Conservation (phyloP, 2,797 vertebrate genomes). For the Schizothorax lantsangensis region DNA sequence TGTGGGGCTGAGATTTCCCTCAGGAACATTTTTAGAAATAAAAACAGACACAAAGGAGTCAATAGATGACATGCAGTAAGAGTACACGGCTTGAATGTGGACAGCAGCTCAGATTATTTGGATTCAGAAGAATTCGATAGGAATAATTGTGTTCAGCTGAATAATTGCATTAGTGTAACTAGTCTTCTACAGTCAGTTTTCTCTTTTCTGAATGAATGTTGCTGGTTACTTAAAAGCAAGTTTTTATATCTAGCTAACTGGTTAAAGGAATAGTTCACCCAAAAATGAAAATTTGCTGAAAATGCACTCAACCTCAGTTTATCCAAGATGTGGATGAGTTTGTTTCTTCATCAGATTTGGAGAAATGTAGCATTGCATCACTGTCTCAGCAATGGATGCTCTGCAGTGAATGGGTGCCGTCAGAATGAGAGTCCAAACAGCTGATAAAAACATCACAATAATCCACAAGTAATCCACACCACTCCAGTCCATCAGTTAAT, state of each 20-base stretch:
- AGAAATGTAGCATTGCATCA: no score
- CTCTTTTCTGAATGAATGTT: neutral
- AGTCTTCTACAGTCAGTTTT: neutral
- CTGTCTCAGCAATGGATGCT: fast-evolving
- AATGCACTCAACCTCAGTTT: no score
- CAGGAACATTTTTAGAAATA: neutral
- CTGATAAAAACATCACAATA: no score
- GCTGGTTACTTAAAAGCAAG: neutral
- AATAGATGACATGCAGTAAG: neutral
- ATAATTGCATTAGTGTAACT: neutral
- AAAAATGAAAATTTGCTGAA: no score
- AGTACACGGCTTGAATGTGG: neutral
- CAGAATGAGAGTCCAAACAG: no score
- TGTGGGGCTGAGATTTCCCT: neutral
- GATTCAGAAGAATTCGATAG: neutral
- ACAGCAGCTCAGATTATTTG: neutral
- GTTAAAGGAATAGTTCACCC: no score
- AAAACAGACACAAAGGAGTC: neutral
- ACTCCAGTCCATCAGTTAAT: no score
- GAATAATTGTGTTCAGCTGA: neutral
- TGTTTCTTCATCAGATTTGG: no score
- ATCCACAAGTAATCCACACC: no score
- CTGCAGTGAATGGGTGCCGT: no score
- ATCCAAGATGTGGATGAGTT: no score
- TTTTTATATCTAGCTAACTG: no score